Base-by-base conservation (phyloP, 1,140 invertebrate species). In the Drosophila navojoa region DNA sequence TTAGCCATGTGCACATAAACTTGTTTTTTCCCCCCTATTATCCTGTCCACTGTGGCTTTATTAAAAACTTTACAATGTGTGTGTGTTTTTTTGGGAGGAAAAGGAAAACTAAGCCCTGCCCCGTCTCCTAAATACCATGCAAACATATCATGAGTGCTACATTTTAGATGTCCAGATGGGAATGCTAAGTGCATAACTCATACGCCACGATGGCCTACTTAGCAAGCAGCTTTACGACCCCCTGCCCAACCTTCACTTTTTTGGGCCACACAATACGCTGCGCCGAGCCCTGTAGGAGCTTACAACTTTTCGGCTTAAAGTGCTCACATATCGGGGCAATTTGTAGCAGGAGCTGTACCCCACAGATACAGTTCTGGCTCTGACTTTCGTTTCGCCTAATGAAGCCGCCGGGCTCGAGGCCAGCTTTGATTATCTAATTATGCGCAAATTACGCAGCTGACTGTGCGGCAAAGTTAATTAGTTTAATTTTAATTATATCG, bases 1-100 rank as follows among this genome's bases (percentile, higher is more conserved):
- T 22, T 22, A 22, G 61, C 59, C 61, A 62, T 74, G 44, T 74
- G 66, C 71, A 61, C 53, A 74, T 62, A 62, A 60, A 61, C 49
- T 59, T 72, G 29, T 60, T 58, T 63, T 70, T 32, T 32, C 2
- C 9, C 15, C 9, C 45, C 44, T 52, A 63, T 67, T 73, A 63
- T 69, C 45, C 71, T 50, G 60, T 52, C 72, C 69, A 54, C 80
- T 77, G 76, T 60, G 79, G 76, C 82, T 67, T 86, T 87, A 87
- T 87, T 87, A 87, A 87, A 86, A 87, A 87, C 66, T 87, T 79
- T 73, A 81, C 71, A 87, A 76, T 81, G 78, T 67, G 58, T 57
- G n/a, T 22, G 19, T 22, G 19, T 22, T 57, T 44, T 66, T 53
- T 58, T 49, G 40, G 38, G 22, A 5, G 40, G 29, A 25, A 5